phyloP scores from a whole-genome alignment of 1,140 invertebrate genomes.

The Aporrectodea caliginosa region DNA sequence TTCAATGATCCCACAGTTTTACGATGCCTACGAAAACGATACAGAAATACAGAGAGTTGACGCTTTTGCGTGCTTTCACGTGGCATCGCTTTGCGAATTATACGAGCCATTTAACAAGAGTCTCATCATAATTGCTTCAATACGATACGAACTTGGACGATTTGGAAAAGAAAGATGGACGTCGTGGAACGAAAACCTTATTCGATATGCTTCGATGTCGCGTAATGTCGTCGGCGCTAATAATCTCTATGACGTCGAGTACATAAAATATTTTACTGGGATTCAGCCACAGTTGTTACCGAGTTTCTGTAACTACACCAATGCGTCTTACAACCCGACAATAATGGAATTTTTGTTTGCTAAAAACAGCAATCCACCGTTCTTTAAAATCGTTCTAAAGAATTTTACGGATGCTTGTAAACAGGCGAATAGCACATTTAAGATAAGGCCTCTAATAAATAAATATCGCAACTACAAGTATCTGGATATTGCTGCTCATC shows the following conservation, averaged over 20 bases:
- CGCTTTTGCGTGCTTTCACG: slow-evolving; percentile 31
- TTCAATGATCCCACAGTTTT: slow-evolving; percentile 17
- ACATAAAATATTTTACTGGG: slow-evolving; percentile 24
- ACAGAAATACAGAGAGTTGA: slow-evolving; percentile 30
- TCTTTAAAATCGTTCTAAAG: not conserved
- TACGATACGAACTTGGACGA: slow-evolving; percentile 32
- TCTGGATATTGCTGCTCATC: slow-evolving; percentile 6
- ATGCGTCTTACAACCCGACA: not conserved
- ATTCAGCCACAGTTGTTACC: not conserved
- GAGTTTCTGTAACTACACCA: not conserved
- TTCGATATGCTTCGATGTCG: not conserved
- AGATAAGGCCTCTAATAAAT: not conserved
- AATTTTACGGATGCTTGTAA: not conserved
- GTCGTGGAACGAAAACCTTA: slow-evolving; percentile 26
- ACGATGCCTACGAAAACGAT: slow-evolving; percentile 31
- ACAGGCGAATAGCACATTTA: not conserved
- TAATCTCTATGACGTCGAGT: slow-evolving; percentile 31
- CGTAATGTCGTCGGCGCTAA: slow-evolving; percentile 22
- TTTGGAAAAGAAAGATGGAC: slow-evolving; percentile 21
- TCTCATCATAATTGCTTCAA: slow-evolving; percentile 27
- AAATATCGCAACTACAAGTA: not conserved
- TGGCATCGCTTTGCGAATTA: slow-evolving; percentile 31
- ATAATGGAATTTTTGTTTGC: not conserved
- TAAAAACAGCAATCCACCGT: not conserved
- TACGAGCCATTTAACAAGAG: slow-evolving; percentile 34